Evolutionary conservation across 2,888 invertebrate genomes (phyloP), one percentile per base, ranked within the genome.

Genomic region (Pollenia amentaria): DNA sequence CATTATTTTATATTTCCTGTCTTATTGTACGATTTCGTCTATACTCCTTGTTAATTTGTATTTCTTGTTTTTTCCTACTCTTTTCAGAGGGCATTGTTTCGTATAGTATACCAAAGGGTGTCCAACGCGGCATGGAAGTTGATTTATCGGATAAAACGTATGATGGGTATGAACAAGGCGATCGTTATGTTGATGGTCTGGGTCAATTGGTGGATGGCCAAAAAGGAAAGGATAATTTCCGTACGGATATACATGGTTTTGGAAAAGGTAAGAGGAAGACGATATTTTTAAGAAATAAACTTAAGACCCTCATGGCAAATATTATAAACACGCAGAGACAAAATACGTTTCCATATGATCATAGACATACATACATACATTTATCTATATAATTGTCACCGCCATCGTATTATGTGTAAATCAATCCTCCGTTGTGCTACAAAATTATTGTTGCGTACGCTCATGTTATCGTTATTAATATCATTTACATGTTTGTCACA

Each of bases 121-220:
- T 95, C 72, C 94, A 95, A 87, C 95, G 96, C 91, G 95, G 96
- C 77, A 94, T 95, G 85, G 97, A 96, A 91, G 94, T 97, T 90
- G 96, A 97, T 93, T 94, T 97, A 78, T 95, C 95, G 83, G 97
- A 97, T 94, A 95, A 95, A 89, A 96, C 95, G 38, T 97, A 97
- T 94, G 97, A 97, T 92, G 97, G 97, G 62, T 93, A 94, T 82
- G 95, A 95, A 89, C 95, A 95, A 90, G 94, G 94, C 83, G 95
- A 95, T 89, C 94, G 94, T 88, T 94, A 95, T 89, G 95, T 94
- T 87, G 95, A 95, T 73, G 97, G 97, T 16, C 93, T 97, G 79
- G 97, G 97, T 77, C 97, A 97, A 93, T 94, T 97, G 90, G 95
- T 95, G 70, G 97, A 97, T 92, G 97, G 97, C 18, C 95, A 96